phyloP scores from a whole-genome alignment of 2,888 invertebrate species.

The Lasioglossum villosulum region DNA sequence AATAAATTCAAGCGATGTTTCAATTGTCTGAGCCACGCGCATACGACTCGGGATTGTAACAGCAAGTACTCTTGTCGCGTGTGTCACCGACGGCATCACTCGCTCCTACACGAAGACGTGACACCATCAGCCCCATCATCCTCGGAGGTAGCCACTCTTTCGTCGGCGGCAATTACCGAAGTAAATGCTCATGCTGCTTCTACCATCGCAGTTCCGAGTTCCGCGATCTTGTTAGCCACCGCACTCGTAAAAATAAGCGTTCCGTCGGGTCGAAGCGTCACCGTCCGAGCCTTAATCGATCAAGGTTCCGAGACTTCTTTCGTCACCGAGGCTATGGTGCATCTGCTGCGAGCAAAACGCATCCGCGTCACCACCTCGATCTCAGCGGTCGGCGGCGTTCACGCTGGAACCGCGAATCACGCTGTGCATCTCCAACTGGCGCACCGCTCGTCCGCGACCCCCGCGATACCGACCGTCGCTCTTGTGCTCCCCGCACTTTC shows the following conservation, averaged over 20 bases:
- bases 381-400: not conserved
- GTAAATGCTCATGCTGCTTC: too few species aligned
- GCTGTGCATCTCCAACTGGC: not conserved
- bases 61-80: not conserved
- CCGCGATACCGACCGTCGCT: not conserved
- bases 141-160: too few species aligned
- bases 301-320: not conserved
- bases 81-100: not conserved
- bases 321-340: not conserved
- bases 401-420: not conserved
- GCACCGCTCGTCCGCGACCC: not conserved
- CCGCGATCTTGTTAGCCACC: not conserved
- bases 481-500: not conserved
- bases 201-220: not conserved
- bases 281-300: not conserved
- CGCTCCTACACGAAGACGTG: not conserved
- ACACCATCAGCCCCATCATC: not conserved
- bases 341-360: not conserved
- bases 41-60: not conserved
- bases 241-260: not conserved
- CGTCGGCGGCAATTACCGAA: not conserved
- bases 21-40: not conserved
- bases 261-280: not conserved
- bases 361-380: not conserved
- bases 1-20: not conserved